Evolutionary conservation across 2,888 invertebrate genomes (phyloP).

Genomic region (Cheilosia vernalis): DNA sequence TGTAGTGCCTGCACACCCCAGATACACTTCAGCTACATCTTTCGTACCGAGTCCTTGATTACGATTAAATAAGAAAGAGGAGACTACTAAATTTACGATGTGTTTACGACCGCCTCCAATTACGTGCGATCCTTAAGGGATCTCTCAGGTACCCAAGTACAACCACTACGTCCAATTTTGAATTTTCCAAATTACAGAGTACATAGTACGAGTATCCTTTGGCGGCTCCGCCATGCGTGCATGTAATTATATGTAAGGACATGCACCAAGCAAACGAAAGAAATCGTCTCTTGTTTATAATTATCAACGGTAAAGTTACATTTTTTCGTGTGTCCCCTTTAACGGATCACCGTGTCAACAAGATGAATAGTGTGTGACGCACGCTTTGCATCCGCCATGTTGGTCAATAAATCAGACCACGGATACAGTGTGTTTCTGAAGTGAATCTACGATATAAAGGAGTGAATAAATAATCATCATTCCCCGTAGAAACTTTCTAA

Average conservation of each 20-base stretch:
- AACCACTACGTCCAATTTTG: background rate
- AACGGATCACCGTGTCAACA: slow-evolving; percentile 51
- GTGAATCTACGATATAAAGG: slow-evolving; percentile 6
- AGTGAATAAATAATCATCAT: slow-evolving; percentile 51
- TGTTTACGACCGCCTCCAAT: slow-evolving; percentile 70
- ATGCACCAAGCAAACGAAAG: slow-evolving; percentile 19
- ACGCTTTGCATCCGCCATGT: slow-evolving; percentile 4
- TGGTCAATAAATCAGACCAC: slow-evolving; percentile 34
- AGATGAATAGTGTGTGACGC: slow-evolving; percentile 27
- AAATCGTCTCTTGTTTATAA: background rate
- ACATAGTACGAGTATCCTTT: slow-evolving; percentile 22
- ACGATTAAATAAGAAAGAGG: background rate
- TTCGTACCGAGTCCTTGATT: slow-evolving; percentile 2
- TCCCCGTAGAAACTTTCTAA: slow-evolving; percentile 50
- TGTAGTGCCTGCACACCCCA: slow-evolving; percentile 24
- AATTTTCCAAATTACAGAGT: slow-evolving; percentile 38
- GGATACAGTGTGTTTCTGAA: background rate
- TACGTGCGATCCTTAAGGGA: slow-evolving; percentile 28
- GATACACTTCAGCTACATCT: slow-evolving; percentile 2
- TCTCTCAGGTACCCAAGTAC: background rate
- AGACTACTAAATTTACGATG: slow-evolving; percentile 61
- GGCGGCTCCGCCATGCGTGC: slow-evolving; percentile 28
- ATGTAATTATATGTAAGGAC: slow-evolving; percentile 59
- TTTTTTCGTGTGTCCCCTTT: slow-evolving; percentile 10
- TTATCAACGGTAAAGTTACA: slow-evolving; percentile 19